These are phyloP conservation scores for Drosophila anceps DNA, from an alignment of 2,888 invertebrate genomes.

Conservation along the genomic window DNA sequence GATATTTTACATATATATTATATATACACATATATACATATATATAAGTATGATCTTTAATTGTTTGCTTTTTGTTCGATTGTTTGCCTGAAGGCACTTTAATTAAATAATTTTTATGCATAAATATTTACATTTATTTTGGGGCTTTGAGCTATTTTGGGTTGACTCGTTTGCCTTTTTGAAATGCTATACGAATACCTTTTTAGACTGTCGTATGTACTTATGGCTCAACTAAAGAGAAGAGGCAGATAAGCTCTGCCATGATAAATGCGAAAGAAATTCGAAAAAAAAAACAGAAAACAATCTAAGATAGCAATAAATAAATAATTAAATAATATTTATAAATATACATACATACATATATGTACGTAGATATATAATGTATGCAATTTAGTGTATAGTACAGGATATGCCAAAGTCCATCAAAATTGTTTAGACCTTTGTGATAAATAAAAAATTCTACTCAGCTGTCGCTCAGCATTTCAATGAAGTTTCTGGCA, in stretches of 20 bases:
- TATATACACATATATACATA: constrained; percentile 6
- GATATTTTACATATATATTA: constrained; percentile 5
- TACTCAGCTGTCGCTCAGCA: constrained; percentile 17
- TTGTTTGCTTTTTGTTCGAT: constrained; percentile 15
- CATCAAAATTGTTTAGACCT: neutral
- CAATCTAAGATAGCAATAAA: constrained; percentile 8
- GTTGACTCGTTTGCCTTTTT: constrained; percentile 29
- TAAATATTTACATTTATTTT: constrained; percentile 58
- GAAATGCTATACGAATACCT: constrained; percentile 26
- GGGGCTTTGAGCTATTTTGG: constrained; percentile 24
- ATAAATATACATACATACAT: neutral
- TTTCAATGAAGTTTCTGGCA: constrained; percentile 29
- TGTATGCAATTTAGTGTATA: neutral
- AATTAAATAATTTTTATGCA: constrained; percentile 56
- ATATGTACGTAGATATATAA: neutral
- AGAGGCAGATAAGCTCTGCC: constrained; percentile 1
- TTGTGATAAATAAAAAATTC: constrained; percentile 3
- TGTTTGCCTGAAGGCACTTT: constrained; percentile 28
- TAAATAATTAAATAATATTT: constrained; percentile 3
- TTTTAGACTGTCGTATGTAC: neutral
- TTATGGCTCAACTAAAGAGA: neutral
- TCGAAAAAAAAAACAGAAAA: neutral
- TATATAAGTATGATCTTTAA: constrained; percentile 12
- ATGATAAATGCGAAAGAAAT: constrained; percentile 2
- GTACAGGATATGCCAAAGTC: constrained; percentile 13